Conservation (phyloP, 1,140 invertebrate species). For the Trichonephila clavata region DNA sequence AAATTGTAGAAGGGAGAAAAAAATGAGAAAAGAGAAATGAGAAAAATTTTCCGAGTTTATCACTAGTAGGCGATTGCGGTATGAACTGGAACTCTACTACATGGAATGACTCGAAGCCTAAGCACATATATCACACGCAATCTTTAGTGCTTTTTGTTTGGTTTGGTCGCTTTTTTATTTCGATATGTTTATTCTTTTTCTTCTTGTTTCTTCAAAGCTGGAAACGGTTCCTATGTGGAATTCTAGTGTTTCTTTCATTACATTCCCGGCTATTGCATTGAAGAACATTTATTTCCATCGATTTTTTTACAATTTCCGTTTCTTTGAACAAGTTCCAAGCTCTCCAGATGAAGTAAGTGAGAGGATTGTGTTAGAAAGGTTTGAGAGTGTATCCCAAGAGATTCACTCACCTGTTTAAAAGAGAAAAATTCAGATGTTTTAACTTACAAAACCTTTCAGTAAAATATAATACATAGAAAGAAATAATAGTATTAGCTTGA, state of each 20-base stretch:
- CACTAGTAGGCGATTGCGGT: constrained; percentile 33
- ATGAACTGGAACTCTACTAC: constrained; percentile 1
- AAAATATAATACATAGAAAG: too few species aligned
- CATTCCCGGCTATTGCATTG: not conserved
- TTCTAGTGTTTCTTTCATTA: not conserved
- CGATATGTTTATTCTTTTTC: not conserved
- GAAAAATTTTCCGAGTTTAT: constrained; percentile 42
- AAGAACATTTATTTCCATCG: constrained; percentile 21
- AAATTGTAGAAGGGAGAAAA: constrained; percentile 18
- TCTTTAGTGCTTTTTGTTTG: constrained; percentile 26
- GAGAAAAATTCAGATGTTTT: too few species aligned
- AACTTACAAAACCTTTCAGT: too few species aligned
- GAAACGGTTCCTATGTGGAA: not conserved
- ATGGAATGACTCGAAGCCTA: not conserved
- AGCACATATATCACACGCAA: constrained; percentile 54
- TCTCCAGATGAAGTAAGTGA: not conserved
- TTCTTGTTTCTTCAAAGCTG: not conserved
- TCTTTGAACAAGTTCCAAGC: not conserved
- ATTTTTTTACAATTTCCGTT: not conserved
- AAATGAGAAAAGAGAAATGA: not conserved
- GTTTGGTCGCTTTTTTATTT: constrained; percentile 18
- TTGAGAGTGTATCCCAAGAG: not conserved
- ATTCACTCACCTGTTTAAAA: too few species aligned
- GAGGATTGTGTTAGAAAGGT: not conserved
- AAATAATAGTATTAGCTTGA: too few species aligned